These are phyloP conservation scores for Helleia helle DNA, from an alignment of 2,888 invertebrate species.

Conservation along the genomic window DNA sequence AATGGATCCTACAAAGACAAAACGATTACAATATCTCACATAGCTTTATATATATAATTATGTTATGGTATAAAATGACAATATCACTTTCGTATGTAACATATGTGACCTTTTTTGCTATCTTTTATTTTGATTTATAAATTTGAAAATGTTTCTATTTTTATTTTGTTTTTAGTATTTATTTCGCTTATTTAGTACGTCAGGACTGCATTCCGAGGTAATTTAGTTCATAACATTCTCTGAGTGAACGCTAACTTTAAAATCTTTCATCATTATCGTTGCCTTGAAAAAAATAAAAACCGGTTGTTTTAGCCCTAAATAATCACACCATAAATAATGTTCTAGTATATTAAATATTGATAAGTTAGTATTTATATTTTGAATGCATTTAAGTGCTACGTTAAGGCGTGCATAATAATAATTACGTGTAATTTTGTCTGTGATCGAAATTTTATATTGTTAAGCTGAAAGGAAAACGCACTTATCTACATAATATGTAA, in stretches of 20 bases:
- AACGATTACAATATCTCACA: too few relatives aligned
- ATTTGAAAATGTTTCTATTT: too few relatives aligned
- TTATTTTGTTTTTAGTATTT: too few relatives aligned
- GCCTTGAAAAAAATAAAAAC: slow-evolving; percentile 57
- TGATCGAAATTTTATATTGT: slow-evolving; percentile 70
- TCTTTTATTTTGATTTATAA: too few relatives aligned
- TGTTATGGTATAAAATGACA: too few relatives aligned
- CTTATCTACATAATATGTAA: slow-evolving; percentile 23
- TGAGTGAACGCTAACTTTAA: not conserved
- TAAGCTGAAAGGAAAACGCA: slow-evolving; percentile 61
- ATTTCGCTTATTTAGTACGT: not conserved
- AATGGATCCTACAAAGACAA: too few relatives aligned
- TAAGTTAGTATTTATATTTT: slow-evolving; percentile 64
- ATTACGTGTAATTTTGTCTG: slow-evolving; percentile 66
- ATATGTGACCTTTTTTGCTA: too few relatives aligned
- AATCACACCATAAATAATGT: slow-evolving; percentile 47
- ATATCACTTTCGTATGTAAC: too few relatives aligned
- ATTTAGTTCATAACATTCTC: too few relatives aligned
- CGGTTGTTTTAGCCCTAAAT: slow-evolving; percentile 62
- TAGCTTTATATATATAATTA: too few relatives aligned
- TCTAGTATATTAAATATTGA: slow-evolving; percentile 40
- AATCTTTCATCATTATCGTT: slow-evolving; percentile 30
- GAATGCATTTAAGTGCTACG: slow-evolving; percentile 51
- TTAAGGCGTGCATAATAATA: slow-evolving; percentile 54
- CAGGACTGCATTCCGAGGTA: too few relatives aligned